Evolutionary conservation across 2,888 invertebrate species (phyloP).

Genomic region (Luperina testacea): DNA sequence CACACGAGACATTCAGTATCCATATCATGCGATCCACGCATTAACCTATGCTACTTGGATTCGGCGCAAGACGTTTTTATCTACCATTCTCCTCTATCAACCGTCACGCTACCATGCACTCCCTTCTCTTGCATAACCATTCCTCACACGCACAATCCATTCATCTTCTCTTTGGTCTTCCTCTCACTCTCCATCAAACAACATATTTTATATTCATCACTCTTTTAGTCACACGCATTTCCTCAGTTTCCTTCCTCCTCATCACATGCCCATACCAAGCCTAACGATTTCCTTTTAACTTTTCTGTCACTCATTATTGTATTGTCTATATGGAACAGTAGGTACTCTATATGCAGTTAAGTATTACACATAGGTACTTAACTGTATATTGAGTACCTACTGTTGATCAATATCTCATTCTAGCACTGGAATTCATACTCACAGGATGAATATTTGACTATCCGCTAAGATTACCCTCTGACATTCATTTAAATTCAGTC

Average conservation of each 20-base stretch:
- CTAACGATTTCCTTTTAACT: not conserved
- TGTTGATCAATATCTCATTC: too few species aligned
- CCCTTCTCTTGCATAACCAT: not conserved
- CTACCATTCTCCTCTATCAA: not conserved
- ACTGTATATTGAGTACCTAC: too few species aligned
- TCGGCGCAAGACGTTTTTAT: not conserved
- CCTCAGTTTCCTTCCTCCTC: not conserved
- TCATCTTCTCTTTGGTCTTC: not conserved
- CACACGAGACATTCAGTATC: constrained; percentile 10
- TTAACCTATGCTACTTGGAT: not conserved
- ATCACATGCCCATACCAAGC: not conserved
- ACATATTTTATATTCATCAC: not conserved
- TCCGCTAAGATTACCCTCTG: too few species aligned
- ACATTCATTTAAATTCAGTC: too few species aligned
- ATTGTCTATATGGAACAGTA: too few species aligned
- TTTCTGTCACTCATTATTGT: not conserved
- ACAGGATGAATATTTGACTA: too few species aligned
- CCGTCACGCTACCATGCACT: not conserved
- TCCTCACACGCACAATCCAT: not conserved
- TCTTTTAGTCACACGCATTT: not conserved
- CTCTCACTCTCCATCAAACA: not conserved
- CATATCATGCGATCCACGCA: not conserved
- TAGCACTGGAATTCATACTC: too few species aligned
- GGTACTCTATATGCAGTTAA: too few species aligned
- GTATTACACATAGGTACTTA: too few species aligned